Conservation (phyloP, 1,140 invertebrate genomes). For the Teleogryllus occipitalis region DNA sequence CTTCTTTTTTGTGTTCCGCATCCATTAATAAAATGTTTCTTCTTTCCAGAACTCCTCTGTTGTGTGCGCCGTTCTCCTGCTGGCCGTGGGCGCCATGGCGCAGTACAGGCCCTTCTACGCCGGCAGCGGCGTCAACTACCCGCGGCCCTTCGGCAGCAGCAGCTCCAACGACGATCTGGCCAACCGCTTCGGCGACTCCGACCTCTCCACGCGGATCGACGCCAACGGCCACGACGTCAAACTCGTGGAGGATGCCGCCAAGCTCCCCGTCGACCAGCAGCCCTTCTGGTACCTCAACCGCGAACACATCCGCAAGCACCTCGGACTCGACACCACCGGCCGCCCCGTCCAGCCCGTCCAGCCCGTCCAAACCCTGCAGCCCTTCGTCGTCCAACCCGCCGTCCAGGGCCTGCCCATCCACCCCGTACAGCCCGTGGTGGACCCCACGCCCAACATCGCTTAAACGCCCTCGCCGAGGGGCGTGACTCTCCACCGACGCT, state of each 20-base stretch:
- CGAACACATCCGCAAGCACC: neutral
- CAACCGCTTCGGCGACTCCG: neutral
- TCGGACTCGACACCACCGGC: neutral
- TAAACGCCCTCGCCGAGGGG: too few species aligned
- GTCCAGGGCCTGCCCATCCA: too few species aligned
- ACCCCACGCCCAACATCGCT: too few species aligned
- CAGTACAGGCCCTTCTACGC: neutral
- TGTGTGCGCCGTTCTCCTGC: neutral
- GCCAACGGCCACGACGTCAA: neutral
- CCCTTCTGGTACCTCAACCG: neutral
- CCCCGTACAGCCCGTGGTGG: too few species aligned
- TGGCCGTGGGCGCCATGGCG: neutral
- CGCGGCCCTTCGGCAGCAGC: neutral
- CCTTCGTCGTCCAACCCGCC: too few species aligned
- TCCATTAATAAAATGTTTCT: neutral
- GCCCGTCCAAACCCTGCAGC: too few species aligned
- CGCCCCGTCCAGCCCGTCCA: neutral
- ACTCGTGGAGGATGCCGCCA: neutral
- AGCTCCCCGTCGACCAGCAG: neutral
- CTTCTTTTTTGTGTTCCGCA: too few species aligned
- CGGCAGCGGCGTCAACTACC: neutral
- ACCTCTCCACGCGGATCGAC: neutral
- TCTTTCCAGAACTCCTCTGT: neutral
- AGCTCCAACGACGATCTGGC: neutral
- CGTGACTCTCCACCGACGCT: too few species aligned